Conservation (phyloP, 2,888 invertebrate genomes). For the Thereva nobilitata region DNA sequence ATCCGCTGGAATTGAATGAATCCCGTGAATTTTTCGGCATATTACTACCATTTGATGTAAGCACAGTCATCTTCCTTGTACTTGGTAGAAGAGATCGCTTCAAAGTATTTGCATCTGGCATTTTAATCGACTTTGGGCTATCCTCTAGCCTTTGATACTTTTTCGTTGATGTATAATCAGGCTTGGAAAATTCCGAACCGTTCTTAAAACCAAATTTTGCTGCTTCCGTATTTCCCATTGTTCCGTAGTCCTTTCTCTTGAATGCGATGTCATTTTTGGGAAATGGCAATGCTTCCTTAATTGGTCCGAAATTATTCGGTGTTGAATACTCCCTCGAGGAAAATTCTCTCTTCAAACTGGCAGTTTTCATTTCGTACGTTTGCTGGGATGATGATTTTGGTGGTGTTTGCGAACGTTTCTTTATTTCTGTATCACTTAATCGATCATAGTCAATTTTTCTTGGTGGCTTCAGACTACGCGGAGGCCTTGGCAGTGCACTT, state of each 20-base stretch:
- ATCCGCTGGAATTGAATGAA: conserved; percentile 43
- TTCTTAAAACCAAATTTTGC: conserved; percentile 38
- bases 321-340: conserved; percentile 39
- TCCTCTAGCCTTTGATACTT: conserved; percentile 45
- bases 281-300: conserved; percentile 25
- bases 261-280: conserved; percentile 38
- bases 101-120: conserved; percentile 29
- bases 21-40: conserved; percentile 42
- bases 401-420: conserved; percentile 43
- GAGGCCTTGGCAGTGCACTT: conserved; percentile 45
- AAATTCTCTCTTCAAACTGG: conserved; percentile 41
- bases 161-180: conserved; percentile 43
- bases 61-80: conserved; percentile 37
- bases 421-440: conserved; percentile 43
- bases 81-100: conserved; percentile 43
- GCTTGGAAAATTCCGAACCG: conserved; percentile 40
- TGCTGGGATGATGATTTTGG: conserved; percentile 41
- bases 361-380: conserved; percentile 43
- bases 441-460: conserved; percentile 46
- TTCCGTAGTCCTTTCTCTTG: conserved; percentile 43
- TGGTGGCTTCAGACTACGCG: conserved; percentile 43
- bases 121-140: conserved; percentile 26
- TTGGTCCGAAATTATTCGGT: conserved; percentile 35
- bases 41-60: conserved; percentile 35
- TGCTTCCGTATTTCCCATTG: conserved; percentile 38